Evolutionary conservation across 2,797 vertebrate species (phyloP).

Genomic region (Anguilla obscura): DNA sequence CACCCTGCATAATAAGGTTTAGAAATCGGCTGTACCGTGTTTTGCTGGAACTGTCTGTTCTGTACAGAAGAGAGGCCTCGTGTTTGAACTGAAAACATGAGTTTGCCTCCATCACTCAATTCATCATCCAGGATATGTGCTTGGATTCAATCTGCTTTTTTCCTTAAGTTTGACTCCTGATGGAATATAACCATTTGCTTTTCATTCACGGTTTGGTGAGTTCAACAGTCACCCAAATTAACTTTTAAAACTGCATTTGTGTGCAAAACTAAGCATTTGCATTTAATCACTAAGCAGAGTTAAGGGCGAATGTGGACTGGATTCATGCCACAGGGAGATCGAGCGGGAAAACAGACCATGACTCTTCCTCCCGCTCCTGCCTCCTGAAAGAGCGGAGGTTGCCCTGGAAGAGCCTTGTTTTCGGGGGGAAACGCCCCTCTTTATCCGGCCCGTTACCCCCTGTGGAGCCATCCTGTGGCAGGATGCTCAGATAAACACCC

Average conservation of each 20-base stretch:
- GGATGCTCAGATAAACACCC: neutral
- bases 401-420: neutral
- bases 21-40: neutral
- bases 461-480: neutral
- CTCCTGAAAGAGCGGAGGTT: neutral
- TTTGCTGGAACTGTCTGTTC: neutral
- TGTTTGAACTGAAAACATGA: neutral
- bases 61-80: neutral
- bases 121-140: neutral
- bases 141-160: neutral
- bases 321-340: too few relatives aligned
- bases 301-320: too few relatives aligned
- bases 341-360: too few relatives aligned
- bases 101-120: neutral
- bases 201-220: too few relatives aligned
- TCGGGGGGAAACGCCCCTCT: neutral
- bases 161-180: neutral
- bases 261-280: too few relatives aligned
- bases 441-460: neutral
- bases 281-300: too few relatives aligned
- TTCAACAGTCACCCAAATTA: too few relatives aligned
- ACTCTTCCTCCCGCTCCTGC: too few relatives aligned
- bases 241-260: too few relatives aligned
- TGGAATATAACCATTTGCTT: neutral
- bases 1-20: too few relatives aligned